These are phyloP conservation scores for Rostratula benghalensis DNA, from an alignment of 2,113 vertebrate genomes.

Conservation along the genomic window DNA sequence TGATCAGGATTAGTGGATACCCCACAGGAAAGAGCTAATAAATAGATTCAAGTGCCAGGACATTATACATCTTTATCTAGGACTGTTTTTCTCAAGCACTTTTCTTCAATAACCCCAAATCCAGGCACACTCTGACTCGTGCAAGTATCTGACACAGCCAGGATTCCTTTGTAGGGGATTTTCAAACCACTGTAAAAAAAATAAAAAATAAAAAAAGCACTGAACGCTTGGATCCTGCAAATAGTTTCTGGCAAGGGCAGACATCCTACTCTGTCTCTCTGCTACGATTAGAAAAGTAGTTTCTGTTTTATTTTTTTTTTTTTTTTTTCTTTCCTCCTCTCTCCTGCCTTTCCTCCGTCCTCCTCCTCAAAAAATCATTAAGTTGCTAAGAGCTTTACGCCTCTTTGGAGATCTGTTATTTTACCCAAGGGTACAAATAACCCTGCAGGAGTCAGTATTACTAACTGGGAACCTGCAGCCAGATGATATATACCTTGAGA, in stretches of 20 bases:
- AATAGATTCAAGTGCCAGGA: slow-evolving; percentile 3
- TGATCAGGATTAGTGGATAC: slow-evolving; percentile 22
- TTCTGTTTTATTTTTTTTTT: background rate
- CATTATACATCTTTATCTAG: background rate
- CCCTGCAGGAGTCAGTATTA: background rate
- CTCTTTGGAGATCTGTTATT: background rate
- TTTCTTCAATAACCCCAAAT: background rate
- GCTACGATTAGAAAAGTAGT: background rate
- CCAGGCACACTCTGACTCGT: background rate
- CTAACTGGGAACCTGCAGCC: background rate
- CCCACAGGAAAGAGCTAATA: slow-evolving; percentile 36
- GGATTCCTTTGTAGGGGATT: background rate
- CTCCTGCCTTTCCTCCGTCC: background rate
- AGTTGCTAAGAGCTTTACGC: background rate
- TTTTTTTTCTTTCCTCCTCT: too few relatives aligned
- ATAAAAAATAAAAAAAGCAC: background rate
- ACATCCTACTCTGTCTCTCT: background rate
- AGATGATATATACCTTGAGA: background rate
- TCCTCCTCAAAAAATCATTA: background rate
- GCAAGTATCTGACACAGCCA: background rate
- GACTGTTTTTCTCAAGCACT: background rate
- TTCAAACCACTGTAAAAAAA: background rate
- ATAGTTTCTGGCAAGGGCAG: background rate
- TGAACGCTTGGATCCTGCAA: background rate
- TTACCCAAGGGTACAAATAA: background rate